Percentiles rank a stretch among this genome's conserved stretches.
These are phyloP conservation scores for Rhamphomyia laevipes DNA, from an alignment of 2,888 invertebrate species.

Conservation along the genomic window DNA sequence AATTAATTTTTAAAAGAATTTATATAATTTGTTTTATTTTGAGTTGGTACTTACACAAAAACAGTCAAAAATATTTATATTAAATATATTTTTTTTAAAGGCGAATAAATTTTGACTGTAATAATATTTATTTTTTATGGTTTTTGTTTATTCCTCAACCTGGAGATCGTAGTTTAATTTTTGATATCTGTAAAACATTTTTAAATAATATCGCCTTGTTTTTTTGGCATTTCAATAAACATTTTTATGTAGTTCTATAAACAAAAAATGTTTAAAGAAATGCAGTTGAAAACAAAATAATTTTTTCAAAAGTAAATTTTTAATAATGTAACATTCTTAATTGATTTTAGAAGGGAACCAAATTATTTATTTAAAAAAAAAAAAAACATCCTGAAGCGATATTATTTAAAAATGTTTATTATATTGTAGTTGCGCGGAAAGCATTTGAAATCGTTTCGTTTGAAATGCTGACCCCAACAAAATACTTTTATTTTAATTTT, in stretches of 20 bases:
- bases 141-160: constrained; percentile 8
- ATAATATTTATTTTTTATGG: not conserved
- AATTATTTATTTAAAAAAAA: too few species aligned
- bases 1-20: too few species aligned
- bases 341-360: too few species aligned
- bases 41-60: too few species aligned
- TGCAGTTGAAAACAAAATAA: too few species aligned
- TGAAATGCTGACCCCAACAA: constrained; percentile 1
- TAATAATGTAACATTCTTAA: too few species aligned
- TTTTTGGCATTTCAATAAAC: constrained; percentile 1
- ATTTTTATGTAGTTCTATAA: not conserved
- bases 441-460: constrained; percentile 6
- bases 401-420: constrained; percentile 12
- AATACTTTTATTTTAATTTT: not conserved
- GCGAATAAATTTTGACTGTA: too few species aligned
- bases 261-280: too few species aligned
- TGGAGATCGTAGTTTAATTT: constrained; percentile 6
- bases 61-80: too few species aligned
- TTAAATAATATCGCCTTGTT: constrained; percentile 10
- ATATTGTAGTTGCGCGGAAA: constrained; percentile 9
- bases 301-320: too few species aligned
- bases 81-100: too few species aligned
- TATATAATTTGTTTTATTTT: too few species aligned
- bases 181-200: constrained; percentile 12
- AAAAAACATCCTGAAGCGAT: constrained; percentile 1